Conservation (phyloP, 2,113 vertebrate species). For the Macrotis lagotis region DNA sequence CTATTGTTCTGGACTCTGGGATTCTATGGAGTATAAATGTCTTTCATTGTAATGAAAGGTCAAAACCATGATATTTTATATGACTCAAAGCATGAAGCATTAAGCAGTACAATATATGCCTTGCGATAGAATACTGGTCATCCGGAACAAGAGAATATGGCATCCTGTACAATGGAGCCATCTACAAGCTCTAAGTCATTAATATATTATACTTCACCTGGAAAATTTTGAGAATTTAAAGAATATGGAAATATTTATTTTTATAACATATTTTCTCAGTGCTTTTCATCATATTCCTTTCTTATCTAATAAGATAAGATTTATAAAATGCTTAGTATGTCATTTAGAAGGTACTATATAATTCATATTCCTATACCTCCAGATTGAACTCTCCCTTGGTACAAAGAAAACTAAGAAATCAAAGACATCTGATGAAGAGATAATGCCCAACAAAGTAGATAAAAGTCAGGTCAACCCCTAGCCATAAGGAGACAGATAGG, state of each 20-base stretch:
- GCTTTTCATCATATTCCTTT: not conserved
- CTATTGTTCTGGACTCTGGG: not conserved
- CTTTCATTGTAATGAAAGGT: not conserved
- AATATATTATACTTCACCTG: not conserved
- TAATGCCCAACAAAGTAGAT: not conserved
- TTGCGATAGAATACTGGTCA: not conserved
- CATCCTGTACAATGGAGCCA: not conserved
- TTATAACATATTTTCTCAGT: not conserved
- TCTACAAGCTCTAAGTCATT: not conserved
- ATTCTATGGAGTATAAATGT: not conserved
- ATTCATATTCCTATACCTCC: not conserved
- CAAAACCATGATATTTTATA: slow-evolving; percentile 1
- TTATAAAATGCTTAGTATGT: not conserved
- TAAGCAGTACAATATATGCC: not conserved
- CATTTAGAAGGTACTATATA: not conserved
- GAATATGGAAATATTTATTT: not conserved
- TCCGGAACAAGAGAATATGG: not conserved
- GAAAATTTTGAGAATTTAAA: not conserved
- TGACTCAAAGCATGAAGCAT: not conserved
- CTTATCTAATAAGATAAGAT: not conserved
- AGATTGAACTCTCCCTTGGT: not conserved
- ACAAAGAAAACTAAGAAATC: not conserved
- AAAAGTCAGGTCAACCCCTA: not conserved
- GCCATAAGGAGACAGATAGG: not conserved
- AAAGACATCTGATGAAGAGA: not conserved